These are phyloP conservation scores for Neodiprion pinetum DNA, from an alignment of 1,140 invertebrate genomes.

Conservation along the genomic window DNA sequence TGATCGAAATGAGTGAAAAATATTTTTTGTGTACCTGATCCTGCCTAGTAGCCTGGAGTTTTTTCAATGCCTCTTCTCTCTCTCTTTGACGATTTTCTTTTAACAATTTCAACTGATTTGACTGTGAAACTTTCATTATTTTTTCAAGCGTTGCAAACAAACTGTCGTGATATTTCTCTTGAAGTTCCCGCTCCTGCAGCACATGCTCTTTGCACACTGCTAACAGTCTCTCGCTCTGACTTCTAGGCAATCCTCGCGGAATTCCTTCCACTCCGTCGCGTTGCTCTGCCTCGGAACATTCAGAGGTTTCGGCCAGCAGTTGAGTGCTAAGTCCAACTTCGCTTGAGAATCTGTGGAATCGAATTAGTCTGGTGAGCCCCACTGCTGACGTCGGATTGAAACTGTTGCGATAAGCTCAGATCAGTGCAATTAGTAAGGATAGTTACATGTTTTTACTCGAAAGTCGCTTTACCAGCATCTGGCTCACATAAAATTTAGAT, in stretches of 20 bases:
- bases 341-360: conserved; percentile 51
- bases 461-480: conserved; percentile 78
- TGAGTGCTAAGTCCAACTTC: conserved; percentile 44
- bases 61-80: conserved; percentile 83
- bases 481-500: conserved; percentile 76
- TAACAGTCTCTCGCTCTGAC: conserved; percentile 73
- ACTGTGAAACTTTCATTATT: conserved; percentile 79
- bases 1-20: neutral
- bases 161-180: conserved; percentile 84
- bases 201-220: conserved; percentile 75
- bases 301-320: conserved; percentile 43
- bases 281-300: conserved; percentile 54
- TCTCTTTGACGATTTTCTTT: conserved; percentile 72
- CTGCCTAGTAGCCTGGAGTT: conserved; percentile 79
- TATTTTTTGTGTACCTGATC: conserved; percentile 73
- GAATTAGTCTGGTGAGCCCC: conserved; percentile 16
- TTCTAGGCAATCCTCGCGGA: conserved; percentile 62
- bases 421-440: neutral
- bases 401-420: too few relatives aligned
- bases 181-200: conserved; percentile 78
- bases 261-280: conserved; percentile 59
- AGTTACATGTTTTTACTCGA: conserved; percentile 86
- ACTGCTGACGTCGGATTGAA: neutral
- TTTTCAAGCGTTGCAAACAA: conserved; percentile 80
- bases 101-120: conserved; percentile 78